Evolutionary conservation across 2,888 invertebrate species (phyloP).

Genomic region (Leptopterna dolabrata): DNA sequence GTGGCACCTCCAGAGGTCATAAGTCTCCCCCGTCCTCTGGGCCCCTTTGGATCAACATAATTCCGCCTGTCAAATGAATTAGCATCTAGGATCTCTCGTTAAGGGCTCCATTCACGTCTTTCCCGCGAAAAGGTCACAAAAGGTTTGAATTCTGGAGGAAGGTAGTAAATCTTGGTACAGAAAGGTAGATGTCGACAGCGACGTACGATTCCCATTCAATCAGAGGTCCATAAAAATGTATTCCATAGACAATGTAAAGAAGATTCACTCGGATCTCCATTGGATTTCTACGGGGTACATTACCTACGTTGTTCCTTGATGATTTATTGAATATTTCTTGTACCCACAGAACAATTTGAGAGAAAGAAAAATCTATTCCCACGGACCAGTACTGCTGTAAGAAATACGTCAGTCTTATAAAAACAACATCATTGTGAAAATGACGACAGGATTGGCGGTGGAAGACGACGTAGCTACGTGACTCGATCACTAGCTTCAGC

Average conservation of each 20-base stretch:
- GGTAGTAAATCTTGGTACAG: neutral
- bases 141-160: neutral
- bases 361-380: neutral
- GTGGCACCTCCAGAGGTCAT: slow-evolving; percentile 14
- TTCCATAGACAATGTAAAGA: neutral
- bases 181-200: neutral
- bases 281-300: neutral
- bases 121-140: slow-evolving; percentile 36
- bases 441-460: too few relatives aligned
- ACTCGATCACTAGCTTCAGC: too few relatives aligned
- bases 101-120: slow-evolving; percentile 18
- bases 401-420: too few relatives aligned
- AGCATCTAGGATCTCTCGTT: slow-evolving; percentile 30
- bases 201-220: neutral
- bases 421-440: too few relatives aligned
- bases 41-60: slow-evolving; percentile 29
- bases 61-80: slow-evolving; percentile 30
- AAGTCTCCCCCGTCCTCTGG: neutral
- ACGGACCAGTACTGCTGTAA: neutral
- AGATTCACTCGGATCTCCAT: neutral
- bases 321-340: neutral
- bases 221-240: neutral
- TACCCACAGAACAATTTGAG: neutral
- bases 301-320: neutral
- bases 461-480: too few relatives aligned